These are phyloP conservation scores for Fundulus diaphanus DNA, from an alignment of 2,797 vertebrate genomes.

Conservation along the genomic window DNA sequence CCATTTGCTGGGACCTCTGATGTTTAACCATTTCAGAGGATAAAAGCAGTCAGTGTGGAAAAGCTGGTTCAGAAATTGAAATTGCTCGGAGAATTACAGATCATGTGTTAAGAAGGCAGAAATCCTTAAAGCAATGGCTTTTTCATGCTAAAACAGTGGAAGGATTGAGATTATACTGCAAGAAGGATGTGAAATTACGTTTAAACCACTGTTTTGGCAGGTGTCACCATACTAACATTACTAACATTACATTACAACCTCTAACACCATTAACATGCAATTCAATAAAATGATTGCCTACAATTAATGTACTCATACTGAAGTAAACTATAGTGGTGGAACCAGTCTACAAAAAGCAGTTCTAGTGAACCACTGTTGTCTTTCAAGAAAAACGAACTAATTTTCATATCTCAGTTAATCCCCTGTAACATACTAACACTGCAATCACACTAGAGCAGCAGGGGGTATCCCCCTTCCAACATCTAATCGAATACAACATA, in stretches of 20 bases:
- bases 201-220: neutral
- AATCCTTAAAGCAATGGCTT: slow-evolving; percentile 33
- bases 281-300: neutral
- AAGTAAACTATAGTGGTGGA: neutral
- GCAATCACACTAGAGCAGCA: slow-evolving; percentile 44
- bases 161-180: slow-evolving; percentile 9
- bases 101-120: slow-evolving; percentile 7
- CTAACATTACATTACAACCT: neutral
- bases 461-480: slow-evolving; percentile 25
- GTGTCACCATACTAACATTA: too few species aligned
- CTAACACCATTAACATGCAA: neutral
- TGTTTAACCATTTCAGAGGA: slow-evolving; percentile 54
- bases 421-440: slow-evolving; percentile 34
- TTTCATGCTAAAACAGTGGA: slow-evolving; percentile 19
- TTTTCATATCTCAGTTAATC: slow-evolving; percentile 26
- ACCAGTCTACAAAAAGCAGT: neutral
- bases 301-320: neutral
- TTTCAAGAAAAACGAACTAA: neutral
- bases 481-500: slow-evolving; percentile 43
- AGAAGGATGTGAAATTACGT: slow-evolving; percentile 10
- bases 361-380: neutral
- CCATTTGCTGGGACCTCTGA: slow-evolving; percentile 39
- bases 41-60: slow-evolving; percentile 54
- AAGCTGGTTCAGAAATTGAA: slow-evolving; percentile 35
- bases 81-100: slow-evolving; percentile 24